Evolutionary conservation across 2,797 vertebrate genomes (phyloP).

Genomic region (Neosilurus mollespiculum): DNA sequence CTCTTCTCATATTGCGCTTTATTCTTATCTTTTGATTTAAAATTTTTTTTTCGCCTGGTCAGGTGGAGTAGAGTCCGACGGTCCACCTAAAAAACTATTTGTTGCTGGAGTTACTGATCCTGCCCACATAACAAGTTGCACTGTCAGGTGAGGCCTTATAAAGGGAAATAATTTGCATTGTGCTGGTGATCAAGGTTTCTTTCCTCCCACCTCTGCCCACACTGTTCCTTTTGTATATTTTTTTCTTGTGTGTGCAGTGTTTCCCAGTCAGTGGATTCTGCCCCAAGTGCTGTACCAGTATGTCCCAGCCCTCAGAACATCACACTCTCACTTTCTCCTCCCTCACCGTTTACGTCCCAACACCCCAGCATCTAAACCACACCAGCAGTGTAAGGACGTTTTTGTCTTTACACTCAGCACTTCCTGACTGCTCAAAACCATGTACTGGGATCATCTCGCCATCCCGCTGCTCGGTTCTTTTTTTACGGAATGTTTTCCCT

Average conservation of each 20-base stretch:
- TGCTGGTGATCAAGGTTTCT: neutral
- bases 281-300: constrained; percentile 56
- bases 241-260: constrained; percentile 60
- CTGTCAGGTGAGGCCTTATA: constrained; percentile 67
- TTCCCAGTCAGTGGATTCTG: constrained; percentile 66
- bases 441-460: constrained; percentile 25
- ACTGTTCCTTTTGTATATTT: neutral
- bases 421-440: constrained; percentile 12
- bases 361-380: constrained; percentile 66
- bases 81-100: constrained; percentile 80
- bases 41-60: neutral
- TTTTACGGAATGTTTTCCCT: constrained; percentile 18
- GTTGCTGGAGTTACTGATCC: constrained; percentile 77
- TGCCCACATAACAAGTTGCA: constrained; percentile 71
- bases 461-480: constrained; percentile 34
- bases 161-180: neutral
- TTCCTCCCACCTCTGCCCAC: neutral
- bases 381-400: constrained; percentile 14
- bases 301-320: constrained; percentile 63
- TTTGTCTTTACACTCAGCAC: neutral
- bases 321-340: constrained; percentile 68
- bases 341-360: constrained; percentile 69
- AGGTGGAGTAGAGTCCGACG: constrained; percentile 80
- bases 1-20: neutral
- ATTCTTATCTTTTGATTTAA: neutral